These are phyloP conservation scores for Gymnobelideus leadbeateri DNA, from an alignment of 2,113 vertebrate genomes.

Conservation along the genomic window DNA sequence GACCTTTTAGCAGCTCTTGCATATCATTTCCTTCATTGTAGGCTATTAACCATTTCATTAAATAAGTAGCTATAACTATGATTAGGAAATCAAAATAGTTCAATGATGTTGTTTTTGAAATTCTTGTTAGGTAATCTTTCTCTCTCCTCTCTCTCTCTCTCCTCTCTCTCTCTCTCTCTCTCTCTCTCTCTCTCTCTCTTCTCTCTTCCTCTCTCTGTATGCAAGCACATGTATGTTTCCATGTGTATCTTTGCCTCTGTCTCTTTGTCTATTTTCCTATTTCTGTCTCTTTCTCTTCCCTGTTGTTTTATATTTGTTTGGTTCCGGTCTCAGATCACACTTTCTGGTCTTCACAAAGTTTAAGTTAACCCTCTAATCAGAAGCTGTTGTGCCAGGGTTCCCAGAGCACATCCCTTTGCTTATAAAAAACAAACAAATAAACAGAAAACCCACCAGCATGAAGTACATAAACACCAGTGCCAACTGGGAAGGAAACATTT, in stretches of 20 bases:
- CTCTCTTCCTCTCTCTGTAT: too few species aligned
- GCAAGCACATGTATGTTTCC: too few species aligned
- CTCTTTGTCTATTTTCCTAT: not conserved
- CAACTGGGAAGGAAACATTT: accelerated
- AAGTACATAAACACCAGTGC: not conserved
- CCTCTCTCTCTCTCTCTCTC: not conserved
- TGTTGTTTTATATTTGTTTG: not conserved
- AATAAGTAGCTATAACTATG: not conserved
- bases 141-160: too few species aligned
- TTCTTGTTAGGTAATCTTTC: not conserved
- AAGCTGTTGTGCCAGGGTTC: not conserved
- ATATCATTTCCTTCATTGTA: not conserved
- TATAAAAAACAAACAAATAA: not conserved
- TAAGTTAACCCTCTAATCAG: not conserved
- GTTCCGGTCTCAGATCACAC: not conserved
- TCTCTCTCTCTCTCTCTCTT: too few species aligned
- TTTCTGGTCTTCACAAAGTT: not conserved
- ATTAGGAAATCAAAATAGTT: not conserved
- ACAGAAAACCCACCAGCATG: not conserved
- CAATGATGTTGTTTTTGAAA: not conserved
- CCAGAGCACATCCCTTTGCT: not conserved
- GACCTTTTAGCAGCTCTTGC: not conserved
- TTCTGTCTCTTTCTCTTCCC: not conserved
- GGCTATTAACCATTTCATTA: not conserved
- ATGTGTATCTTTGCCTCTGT: not conserved